phyloP scores from a whole-genome alignment of 2,888 invertebrate genomes.

The Danaus chrysippus region DNA sequence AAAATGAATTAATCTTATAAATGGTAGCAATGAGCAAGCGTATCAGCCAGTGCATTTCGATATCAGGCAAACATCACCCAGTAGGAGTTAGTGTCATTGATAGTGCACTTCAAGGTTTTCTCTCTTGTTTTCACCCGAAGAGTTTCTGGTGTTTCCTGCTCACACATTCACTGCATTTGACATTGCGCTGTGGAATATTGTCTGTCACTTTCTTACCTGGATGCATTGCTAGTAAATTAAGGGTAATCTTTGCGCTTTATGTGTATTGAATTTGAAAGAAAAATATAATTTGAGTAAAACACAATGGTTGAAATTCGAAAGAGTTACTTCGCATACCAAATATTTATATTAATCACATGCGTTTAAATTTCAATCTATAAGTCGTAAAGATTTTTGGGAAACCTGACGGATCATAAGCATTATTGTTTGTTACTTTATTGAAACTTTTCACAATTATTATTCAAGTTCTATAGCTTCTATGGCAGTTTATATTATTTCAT shows the following conservation, averaged over 20 bases:
- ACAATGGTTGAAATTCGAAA: no score
- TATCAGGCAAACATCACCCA: constrained; percentile 24
- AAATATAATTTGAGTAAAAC: no score
- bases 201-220: constrained; percentile 12
- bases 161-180: constrained; percentile 20
- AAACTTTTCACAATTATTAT: no score
- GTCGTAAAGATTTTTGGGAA: no score
- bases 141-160: constrained; percentile 19
- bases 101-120: constrained; percentile 10
- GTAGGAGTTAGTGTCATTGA: constrained; percentile 13
- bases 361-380: no score
- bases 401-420: no score
- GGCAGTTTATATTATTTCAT: no score
- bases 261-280: neutral
- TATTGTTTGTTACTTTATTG: no score
- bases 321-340: no score
- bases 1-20: no score
- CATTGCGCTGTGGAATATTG: constrained; percentile 22
- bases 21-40: constrained; percentile 7
- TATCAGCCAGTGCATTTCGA: constrained; percentile 19
- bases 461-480: no score
- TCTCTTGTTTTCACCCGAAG: constrained; percentile 17
- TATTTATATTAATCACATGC: no score
- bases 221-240: constrained; percentile 10
- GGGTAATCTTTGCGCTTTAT: neutral